A percentile compares a stretch with the other conserved stretches of the same genome.
Conservation (phyloP, 2,113 vertebrate species). For the Poeciliopsis retropinna region DNA sequence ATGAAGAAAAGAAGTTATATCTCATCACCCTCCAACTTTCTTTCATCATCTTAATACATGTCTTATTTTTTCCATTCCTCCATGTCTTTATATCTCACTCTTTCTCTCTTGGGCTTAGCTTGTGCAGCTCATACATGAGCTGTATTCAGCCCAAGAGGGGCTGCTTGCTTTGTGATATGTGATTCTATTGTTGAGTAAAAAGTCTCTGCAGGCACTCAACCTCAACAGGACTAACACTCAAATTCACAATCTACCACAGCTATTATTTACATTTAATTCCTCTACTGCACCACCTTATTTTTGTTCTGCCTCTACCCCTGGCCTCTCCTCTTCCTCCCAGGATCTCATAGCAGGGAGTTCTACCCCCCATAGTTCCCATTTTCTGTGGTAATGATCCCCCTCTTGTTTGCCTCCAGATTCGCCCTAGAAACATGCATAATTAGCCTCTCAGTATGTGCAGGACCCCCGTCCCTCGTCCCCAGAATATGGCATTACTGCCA, state of each 20-base stretch:
- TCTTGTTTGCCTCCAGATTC: conserved; percentile 31
- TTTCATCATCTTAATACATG: not conserved
- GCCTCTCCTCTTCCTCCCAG: conserved; percentile 18
- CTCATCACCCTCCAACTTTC: not conserved
- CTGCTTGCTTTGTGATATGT: conserved; percentile 29
- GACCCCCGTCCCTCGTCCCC: not conserved
- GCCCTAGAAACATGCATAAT: conserved; percentile 35
- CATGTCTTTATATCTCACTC: not conserved
- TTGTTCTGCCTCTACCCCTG: conserved; percentile 19
- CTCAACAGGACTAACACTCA: conserved; percentile 15
- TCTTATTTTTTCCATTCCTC: conserved; percentile 1
- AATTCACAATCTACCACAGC: conserved; percentile 8
- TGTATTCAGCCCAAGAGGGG: conserved; percentile 17
- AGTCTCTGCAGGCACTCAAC: conserved; percentile 20
- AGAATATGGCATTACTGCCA: conserved; percentile 7
- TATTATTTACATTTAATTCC: conserved; percentile 31
- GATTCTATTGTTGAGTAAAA: conserved; percentile 24
- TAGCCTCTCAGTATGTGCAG: conserved; percentile 44
- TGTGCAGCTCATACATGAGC: conserved; percentile 8
- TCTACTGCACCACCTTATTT: conserved; percentile 17
- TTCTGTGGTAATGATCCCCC: conserved; percentile 36
- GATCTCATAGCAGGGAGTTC: conserved; percentile 25
- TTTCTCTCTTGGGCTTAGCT: conserved; percentile 22
- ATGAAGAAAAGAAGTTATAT: not conserved
- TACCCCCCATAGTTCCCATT: conserved; percentile 30